phyloP scores from a whole-genome alignment of 2,797 vertebrate genomes.

The Schizopygopsis pylzovi region DNA sequence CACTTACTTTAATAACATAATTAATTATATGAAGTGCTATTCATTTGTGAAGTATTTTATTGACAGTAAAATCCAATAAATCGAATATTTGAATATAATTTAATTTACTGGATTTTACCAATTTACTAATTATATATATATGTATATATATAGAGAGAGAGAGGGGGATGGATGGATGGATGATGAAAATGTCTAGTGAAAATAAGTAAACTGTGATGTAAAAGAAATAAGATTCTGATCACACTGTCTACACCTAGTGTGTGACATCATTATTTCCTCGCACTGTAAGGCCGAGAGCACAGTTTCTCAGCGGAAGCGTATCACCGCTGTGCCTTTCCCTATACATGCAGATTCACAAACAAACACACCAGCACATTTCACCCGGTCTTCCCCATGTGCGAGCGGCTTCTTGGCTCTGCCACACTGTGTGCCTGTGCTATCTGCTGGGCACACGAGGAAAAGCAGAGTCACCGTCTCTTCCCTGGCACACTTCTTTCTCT shows the following conservation, averaged over 20 bases:
- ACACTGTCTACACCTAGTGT: background rate
- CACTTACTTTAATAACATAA: background rate
- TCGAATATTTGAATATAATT: background rate
- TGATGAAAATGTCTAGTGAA: background rate
- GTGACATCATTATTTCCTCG: slow-evolving; percentile 51
- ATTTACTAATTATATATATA: too few relatives aligned
- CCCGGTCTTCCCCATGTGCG: background rate
- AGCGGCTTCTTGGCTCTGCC: background rate
- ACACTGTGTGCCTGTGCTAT: slow-evolving; percentile 15
- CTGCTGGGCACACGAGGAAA: slow-evolving; percentile 47
- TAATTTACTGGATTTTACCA: background rate
- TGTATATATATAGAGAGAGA: too few relatives aligned
- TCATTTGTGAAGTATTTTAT: background rate
- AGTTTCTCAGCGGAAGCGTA: slow-evolving; percentile 51
- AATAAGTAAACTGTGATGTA: background rate
- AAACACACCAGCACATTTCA: background rate
- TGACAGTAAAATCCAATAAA: background rate
- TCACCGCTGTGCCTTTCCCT: slow-evolving; percentile 59
- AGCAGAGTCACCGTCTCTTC: slow-evolving; percentile 43
- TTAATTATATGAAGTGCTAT: background rate
- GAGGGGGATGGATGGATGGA: too few relatives aligned
- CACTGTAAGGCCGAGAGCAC: slow-evolving; percentile 32
- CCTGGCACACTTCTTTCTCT: slow-evolving; percentile 51
- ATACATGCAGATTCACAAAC: slow-evolving; percentile 42
- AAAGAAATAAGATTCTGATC: background rate